Evolutionary conservation across 2,888 invertebrate species (phyloP), one percentile per base, ranked within the genome.

Genomic region (Nomada fabriciana): DNA sequence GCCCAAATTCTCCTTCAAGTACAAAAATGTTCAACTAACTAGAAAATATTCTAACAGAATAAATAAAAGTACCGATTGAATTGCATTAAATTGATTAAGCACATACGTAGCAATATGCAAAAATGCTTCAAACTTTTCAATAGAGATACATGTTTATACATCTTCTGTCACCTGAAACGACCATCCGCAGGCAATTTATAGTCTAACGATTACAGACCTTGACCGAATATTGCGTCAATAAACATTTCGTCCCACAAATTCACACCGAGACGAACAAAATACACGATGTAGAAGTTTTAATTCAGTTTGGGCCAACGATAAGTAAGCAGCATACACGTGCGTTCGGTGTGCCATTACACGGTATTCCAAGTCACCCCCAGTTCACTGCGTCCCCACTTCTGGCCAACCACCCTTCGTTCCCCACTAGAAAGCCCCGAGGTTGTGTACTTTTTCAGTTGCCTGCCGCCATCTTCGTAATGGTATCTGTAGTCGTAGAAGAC

Each of bases 401-500:
- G 29, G 2, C 36, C 42, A 47, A 60, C 36, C 60, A 53, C 25
- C 43, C 59, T 67, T 36, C 65, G 57, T 68, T 42, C 64, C 20
- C 71, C 55, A 59, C 57, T 11, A 23, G 65, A 74, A 69, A 68
- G 80, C 67, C 71, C 71, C 29, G 55, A 59, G 80, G 79, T 82
- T 85, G 74, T 85, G 80, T 87, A 85, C 80, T 86, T 85, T 88
- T 89, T 86, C 88, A 84, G 80, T 89, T 86, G 77, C 70, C 75
- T 52, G 69, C 78, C 79, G 84, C 75, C 86, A 86, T 86, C 83
- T 86, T 88, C 78, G 86, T 82, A 86, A 89, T 83, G 75, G 82
- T 83, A 86, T 86, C 84, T 82, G 80, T 79, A 84, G 82, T 85
- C 82, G 80, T 89, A 86, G 78, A 84, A 86, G 80, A 85, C 79